Percentiles rank a stretch among this genome's conserved stretches.
Conservation (phyloP, 1,140 invertebrate genomes). For the Psilanteris sp. region DNA sequence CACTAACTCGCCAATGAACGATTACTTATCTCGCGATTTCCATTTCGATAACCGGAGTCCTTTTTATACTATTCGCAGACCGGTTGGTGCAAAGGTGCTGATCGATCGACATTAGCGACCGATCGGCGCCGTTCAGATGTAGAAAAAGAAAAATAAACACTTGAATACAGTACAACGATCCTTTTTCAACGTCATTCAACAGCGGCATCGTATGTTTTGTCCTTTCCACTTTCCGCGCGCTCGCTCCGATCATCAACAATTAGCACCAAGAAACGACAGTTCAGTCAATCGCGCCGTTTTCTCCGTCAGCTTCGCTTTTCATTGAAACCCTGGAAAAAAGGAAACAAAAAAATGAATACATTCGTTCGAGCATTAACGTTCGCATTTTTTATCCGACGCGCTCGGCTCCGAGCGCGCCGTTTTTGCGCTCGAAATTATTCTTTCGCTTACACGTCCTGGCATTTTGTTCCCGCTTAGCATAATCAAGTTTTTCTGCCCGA, state of each 20-base stretch:
- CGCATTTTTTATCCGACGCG: too few species aligned
- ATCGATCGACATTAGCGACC: slow-evolving; percentile 64
- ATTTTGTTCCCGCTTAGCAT: too few species aligned
- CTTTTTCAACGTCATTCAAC: slow-evolving; percentile 61
- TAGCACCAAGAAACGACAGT: slow-evolving; percentile 52
- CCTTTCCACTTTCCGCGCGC: slow-evolving; percentile 39
- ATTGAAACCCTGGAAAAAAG: slow-evolving; percentile 10
- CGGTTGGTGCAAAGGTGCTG: slow-evolving; percentile 57
- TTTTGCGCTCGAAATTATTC: too few species aligned
- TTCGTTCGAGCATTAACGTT: background rate
- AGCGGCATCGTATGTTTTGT: slow-evolving; percentile 55
- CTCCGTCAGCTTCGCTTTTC: slow-evolving; percentile 10
- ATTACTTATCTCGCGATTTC: slow-evolving; percentile 59
- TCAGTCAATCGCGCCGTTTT: slow-evolving; percentile 29
- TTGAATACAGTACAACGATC: slow-evolving; percentile 51
- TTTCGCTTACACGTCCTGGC: too few species aligned
- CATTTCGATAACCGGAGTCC: slow-evolving; percentile 58
- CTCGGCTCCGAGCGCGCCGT: too few species aligned
- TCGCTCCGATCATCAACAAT: slow-evolving; percentile 45
- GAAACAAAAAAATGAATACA: slow-evolving; percentile 7
- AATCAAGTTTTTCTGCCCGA: too few species aligned
- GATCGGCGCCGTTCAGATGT: slow-evolving; percentile 58
- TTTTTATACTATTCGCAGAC: slow-evolving; percentile 50
- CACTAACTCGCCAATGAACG: slow-evolving; percentile 35
- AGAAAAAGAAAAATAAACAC: slow-evolving; percentile 51